Conservation (phyloP, 2,113 vertebrate species). For the Centropus bengalensis region DNA sequence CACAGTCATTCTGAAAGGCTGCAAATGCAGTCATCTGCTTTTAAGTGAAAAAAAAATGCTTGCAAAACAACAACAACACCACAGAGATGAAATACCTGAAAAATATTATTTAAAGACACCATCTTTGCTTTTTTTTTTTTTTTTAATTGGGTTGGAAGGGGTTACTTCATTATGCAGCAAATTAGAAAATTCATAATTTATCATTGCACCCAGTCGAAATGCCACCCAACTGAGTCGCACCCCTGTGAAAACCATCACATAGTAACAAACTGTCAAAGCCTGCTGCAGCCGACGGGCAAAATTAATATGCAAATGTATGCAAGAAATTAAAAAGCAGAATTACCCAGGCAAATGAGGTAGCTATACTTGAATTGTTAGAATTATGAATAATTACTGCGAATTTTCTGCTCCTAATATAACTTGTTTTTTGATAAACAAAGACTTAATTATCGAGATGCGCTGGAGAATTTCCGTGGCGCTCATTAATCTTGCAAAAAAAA, state of each 20-base stretch:
- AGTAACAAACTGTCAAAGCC: conserved; percentile 95
- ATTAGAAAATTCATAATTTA: conserved; percentile 99
- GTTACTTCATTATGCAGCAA: conserved; percentile 98
- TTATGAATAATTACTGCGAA: conserved; percentile 99
- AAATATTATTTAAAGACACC: conserved; percentile 60
- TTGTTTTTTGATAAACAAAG: conserved; percentile 99
- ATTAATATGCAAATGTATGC: conserved; percentile 99
- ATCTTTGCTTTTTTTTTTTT: conserved; percentile 47
- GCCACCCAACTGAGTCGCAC: conserved; percentile 97
- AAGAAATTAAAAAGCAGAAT: conserved; percentile 99
- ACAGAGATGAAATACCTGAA: conserved; percentile 52
- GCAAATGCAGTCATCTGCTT: conserved; percentile 58
- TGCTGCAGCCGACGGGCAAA: conserved; percentile 98
- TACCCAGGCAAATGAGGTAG: conserved; percentile 99
- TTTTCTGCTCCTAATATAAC: conserved; percentile 99
- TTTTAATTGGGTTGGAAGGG: conserved; percentile 88
- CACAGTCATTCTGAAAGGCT: conserved; percentile 56
- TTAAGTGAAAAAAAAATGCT: conserved; percentile 43
- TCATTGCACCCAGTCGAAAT: conserved; percentile 98
- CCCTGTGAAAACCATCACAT: conserved; percentile 92
- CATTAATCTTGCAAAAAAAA: conserved; percentile 99
- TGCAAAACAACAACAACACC: conserved; percentile 53
- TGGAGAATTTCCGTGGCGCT: conserved; percentile 99
- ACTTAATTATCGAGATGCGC: conserved; percentile 99
- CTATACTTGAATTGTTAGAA: conserved; percentile 99